Conservation (phyloP, 2,113 vertebrate species). For the Calidris pugnax region DNA sequence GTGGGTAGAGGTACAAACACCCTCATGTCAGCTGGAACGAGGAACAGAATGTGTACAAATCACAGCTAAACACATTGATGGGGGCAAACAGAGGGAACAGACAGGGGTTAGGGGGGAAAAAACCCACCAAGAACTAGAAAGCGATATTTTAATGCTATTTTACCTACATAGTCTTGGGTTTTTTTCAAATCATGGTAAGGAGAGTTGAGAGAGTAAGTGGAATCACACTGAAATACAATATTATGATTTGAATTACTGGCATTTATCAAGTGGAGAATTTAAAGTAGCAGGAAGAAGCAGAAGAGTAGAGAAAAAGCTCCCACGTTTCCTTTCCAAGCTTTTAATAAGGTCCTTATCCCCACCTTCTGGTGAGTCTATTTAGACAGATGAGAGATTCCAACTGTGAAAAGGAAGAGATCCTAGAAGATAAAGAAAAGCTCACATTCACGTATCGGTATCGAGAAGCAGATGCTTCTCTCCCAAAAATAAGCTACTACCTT, state of each 20-base stretch:
- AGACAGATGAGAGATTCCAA: not conserved
- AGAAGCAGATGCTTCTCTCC: not conserved
- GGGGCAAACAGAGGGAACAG: not conserved
- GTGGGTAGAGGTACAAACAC: not conserved
- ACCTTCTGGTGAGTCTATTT: constrained; percentile 27
- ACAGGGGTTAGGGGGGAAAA: no score
- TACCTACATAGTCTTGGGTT: not conserved
- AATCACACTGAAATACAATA: accelerated
- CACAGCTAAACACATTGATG: not conserved
- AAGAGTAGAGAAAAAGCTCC: not conserved
- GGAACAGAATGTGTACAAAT: not conserved
- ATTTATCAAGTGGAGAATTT: not conserved
- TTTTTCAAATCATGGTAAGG: not conserved
- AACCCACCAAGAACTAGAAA: not conserved
- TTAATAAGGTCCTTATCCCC: constrained; percentile 30
- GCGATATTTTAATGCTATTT: not conserved
- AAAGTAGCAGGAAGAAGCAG: not conserved
- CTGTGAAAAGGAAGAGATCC: not conserved
- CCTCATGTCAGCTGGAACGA: not conserved
- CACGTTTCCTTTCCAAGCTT: not conserved
- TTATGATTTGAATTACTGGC: not conserved
- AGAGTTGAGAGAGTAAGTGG: not conserved
- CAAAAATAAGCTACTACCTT: not conserved
- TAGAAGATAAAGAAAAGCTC: not conserved
- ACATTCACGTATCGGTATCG: no score